Conservation (phyloP, 2,113 vertebrate species). For the Coptodon rendalli region DNA sequence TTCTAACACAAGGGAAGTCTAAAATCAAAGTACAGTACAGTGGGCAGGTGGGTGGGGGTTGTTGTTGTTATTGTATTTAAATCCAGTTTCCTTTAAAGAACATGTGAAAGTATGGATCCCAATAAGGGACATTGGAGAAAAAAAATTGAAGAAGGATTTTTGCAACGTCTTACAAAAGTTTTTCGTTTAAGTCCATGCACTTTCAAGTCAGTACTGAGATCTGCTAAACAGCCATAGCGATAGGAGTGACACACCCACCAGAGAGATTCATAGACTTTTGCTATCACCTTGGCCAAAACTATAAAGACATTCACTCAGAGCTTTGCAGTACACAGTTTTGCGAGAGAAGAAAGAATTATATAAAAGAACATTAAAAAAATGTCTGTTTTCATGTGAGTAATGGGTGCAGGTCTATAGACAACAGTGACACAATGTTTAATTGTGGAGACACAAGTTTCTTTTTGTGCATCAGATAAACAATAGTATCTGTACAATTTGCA, state of each 20-base stretch:
- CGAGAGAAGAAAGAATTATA: background rate
- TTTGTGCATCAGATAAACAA: background rate
- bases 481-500: background rate
- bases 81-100: background rate
- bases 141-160: background rate
- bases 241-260: background rate
- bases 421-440: background rate
- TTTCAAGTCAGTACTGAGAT: background rate
- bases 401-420: fast-evolving
- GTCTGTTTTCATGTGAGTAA: background rate
- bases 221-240: background rate
- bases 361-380: background rate
- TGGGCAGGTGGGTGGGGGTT: background rate
- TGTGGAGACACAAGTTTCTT: background rate
- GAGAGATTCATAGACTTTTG: background rate
- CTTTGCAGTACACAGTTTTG: background rate
- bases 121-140: background rate
- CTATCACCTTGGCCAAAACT: background rate
- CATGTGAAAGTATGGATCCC: background rate
- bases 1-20: background rate
- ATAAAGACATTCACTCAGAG: background rate
- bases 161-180: background rate
- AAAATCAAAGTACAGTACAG: background rate
- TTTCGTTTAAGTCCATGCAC: background rate
- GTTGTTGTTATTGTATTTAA: background rate